Evolutionary conservation across 1,140 invertebrate species (phyloP).

Genomic region (Arion vulgaris): DNA sequence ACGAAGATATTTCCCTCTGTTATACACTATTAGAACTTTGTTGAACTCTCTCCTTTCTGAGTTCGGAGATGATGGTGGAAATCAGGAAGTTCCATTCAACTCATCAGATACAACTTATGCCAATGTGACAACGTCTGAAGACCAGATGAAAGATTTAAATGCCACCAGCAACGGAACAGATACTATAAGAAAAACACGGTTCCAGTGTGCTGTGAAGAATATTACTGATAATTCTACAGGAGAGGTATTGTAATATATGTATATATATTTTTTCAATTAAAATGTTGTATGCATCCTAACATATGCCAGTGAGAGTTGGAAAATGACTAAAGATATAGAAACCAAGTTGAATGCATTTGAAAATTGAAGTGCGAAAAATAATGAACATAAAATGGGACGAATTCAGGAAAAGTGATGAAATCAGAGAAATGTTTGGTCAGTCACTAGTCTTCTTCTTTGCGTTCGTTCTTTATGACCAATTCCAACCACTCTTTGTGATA

Average conservation of each 20-base stretch:
- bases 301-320: too few relatives aligned
- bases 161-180: conserved; percentile 53
- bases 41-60: conserved; percentile 25
- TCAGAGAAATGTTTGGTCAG: too few relatives aligned
- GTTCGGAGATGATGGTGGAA: conserved; percentile 20
- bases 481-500: too few relatives aligned
- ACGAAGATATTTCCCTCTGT: conserved; percentile 26
- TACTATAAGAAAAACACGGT: conserved; percentile 59
- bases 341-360: too few relatives aligned
- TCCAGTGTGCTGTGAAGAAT: conserved; percentile 65
- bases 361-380: too few relatives aligned
- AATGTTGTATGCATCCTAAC: too few relatives aligned
- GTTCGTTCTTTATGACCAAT: too few relatives aligned
- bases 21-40: conserved; percentile 29
- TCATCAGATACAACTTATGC: conserved; percentile 7
- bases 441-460: too few relatives aligned
- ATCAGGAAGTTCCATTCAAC: not conserved
- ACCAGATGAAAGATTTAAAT: conserved; percentile 44
- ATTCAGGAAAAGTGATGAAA: too few relatives aligned
- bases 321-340: too few relatives aligned
- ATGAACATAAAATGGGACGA: too few relatives aligned
- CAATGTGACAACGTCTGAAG: conserved; percentile 32
- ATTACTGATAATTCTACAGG: conserved; percentile 57
- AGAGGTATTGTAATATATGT: conserved; percentile 12
- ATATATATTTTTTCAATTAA: too few relatives aligned